Evolutionary conservation across 2,888 invertebrate genomes (phyloP), one percentile per base, ranked within the genome.

Genomic region (Abrostola triplasia): DNA sequence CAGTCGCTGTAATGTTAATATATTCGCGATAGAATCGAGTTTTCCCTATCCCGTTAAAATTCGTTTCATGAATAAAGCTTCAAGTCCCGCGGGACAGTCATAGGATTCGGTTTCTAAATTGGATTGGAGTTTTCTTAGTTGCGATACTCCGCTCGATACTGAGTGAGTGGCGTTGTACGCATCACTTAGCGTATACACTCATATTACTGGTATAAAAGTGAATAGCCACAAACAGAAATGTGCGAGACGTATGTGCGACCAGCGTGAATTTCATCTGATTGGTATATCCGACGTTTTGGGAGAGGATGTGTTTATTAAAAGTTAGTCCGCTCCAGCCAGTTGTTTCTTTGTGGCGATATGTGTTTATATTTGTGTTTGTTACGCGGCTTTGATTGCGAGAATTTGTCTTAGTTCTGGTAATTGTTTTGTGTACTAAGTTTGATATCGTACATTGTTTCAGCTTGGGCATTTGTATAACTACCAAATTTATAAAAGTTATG

Each of bases 81-180:
- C 76, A 83, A 82, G 75, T 88, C 91, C 88, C 90, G 40, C 40
- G 90, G 90, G 91, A 89, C 85, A 85, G 87, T 89, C 90, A 88
- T 88, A 84, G 88, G 84, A 89, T 89, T 90, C 87, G 85, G 85
- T 77, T 84, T 78, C 88, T 87, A 91, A 91, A 92, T 92, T 92
- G 91, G 89, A 91, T 92, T 86, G 81, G 86, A 85, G 86, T 87
- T 90, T 88, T 83, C 85, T 88, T 84, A 82, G 87, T 84, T 81
- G 76, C 84, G 83, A 88, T 90, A 88, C 88, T 88, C 89, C 84
- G 83, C 83, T 86, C 84, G 81, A 76, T 76, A 77, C 77, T 81
- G 79, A 84, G 71, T 79, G 76, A 77, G 73, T 70, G 73, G 73
- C 70, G 70, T 76, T 73, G 76, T 74, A 83, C 80, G 72, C 82